Conservation (phyloP, 2,113 vertebrate species). For the Lamprotornis superbus region DNA sequence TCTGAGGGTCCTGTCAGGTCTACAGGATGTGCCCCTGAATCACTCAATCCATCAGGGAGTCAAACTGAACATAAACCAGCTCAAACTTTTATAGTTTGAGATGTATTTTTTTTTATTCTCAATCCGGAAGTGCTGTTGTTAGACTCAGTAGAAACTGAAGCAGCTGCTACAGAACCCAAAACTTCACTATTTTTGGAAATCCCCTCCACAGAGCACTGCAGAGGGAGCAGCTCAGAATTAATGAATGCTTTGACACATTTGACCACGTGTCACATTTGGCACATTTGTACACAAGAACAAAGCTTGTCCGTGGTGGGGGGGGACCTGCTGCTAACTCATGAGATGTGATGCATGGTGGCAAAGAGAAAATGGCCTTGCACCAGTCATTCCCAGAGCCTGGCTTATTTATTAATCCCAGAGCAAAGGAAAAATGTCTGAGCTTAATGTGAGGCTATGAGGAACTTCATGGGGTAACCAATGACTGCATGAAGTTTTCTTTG, state of each 20-base stretch:
- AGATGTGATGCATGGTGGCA: background rate
- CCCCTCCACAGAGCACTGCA: background rate
- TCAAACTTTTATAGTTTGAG: background rate
- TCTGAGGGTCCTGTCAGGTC: background rate
- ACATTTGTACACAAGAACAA: background rate
- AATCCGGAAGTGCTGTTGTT: background rate
- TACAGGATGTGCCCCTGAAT: background rate
- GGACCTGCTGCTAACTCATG: background rate
- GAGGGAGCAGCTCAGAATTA: background rate
- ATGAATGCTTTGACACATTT: background rate
- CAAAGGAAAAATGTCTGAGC: background rate
- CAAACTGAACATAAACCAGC: background rate
- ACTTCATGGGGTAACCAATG: background rate
- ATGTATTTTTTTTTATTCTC: background rate
- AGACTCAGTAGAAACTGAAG: background rate
- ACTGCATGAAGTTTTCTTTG: background rate
- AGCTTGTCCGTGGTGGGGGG: background rate
- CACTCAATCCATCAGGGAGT: background rate
- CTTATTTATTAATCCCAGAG: background rate
- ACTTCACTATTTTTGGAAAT: background rate
- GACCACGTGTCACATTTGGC: no score
- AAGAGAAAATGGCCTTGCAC: background rate
- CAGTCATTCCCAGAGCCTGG: background rate
- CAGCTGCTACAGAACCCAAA: background rate
- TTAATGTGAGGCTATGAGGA: background rate